Conservation (phyloP, 1,140 invertebrate species). For the Psix sp. region DNA sequence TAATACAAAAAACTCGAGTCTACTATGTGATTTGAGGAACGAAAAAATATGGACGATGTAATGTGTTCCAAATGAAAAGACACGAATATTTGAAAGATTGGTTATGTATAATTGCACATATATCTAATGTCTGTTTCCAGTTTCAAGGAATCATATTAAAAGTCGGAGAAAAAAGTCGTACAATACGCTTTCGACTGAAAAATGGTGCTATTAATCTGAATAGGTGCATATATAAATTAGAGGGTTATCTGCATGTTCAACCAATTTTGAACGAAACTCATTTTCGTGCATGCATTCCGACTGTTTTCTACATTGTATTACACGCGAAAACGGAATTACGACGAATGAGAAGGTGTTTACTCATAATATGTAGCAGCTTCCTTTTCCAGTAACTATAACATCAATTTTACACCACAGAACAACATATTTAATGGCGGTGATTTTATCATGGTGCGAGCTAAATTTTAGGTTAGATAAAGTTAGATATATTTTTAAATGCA, state of each 20-base stretch:
- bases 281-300: conserved; percentile 9
- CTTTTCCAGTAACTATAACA: neutral
- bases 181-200: neutral
- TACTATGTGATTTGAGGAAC: too few species aligned
- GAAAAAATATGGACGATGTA: too few species aligned
- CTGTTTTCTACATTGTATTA: conserved; percentile 12
- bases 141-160: too few species aligned
- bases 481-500: too few species aligned
- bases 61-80: too few species aligned
- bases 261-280: neutral
- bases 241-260: conserved; percentile 6
- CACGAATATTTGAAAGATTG: too few species aligned
- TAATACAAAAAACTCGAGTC: too few species aligned
- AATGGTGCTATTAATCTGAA: conserved; percentile 7
- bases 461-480: too few species aligned
- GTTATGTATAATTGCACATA: too few species aligned
- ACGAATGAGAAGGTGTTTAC: neutral
- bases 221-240: conserved; percentile 16
- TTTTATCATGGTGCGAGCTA: too few species aligned
- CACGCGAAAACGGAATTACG: conserved; percentile 13
- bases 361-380: neutral
- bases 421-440: neutral
- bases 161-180: neutral
- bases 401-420: neutral
- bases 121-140: too few species aligned